Percentiles rank a stretch among this genome's conserved stretches.
These are phyloP conservation scores for Ips nitidus DNA, from an alignment of 1,140 invertebrate genomes.

Conservation along the genomic window DNA sequence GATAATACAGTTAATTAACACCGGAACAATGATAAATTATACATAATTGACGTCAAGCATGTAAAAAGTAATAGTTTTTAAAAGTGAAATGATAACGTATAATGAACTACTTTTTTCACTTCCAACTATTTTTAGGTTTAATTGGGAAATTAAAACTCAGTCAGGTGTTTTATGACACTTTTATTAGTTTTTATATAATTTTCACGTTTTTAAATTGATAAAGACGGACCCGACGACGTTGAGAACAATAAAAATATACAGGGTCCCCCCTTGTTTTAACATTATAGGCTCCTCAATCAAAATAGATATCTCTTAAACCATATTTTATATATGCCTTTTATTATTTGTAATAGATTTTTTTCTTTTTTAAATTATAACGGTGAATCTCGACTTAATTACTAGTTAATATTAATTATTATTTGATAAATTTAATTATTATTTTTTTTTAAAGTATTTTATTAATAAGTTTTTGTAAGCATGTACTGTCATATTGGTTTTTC, in stretches of 20 bases:
- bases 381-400: constrained; percentile 10
- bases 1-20: too few relatives aligned
- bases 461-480: too few relatives aligned
- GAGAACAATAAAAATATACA: constrained; percentile 15
- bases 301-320: constrained; percentile 4
- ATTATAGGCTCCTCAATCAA: constrained; percentile 12
- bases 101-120: too few relatives aligned
- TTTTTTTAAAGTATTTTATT: not conserved
- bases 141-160: too few relatives aligned
- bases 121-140: too few relatives aligned
- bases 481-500: too few relatives aligned
- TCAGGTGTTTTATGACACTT: not conserved
- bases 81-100: too few relatives aligned
- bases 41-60: too few relatives aligned
- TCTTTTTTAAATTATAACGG: constrained; percentile 5
- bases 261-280: not conserved
- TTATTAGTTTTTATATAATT: not conserved
- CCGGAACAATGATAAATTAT: too few relatives aligned
- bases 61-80: too few relatives aligned
- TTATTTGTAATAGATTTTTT: constrained; percentile 1
- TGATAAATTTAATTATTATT: not conserved
- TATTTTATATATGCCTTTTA: constrained; percentile 1
- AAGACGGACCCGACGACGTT: not conserved
- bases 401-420: not conserved
- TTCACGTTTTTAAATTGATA: not conserved